Conservation (phyloP, 2,888 invertebrate genomes). For the Eugnorisma glareosa region DNA sequence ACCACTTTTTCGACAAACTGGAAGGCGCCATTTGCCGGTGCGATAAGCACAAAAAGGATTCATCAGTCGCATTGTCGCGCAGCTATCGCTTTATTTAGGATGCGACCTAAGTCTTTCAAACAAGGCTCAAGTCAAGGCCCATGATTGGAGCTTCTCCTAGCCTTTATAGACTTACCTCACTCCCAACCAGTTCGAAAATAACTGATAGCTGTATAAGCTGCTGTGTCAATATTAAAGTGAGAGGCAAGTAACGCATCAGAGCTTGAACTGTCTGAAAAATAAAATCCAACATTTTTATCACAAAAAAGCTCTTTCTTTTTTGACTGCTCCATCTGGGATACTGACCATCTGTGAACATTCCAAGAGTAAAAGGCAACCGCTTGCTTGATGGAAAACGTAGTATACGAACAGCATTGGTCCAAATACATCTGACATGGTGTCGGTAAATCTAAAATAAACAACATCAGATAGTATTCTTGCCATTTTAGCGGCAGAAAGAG, state of each 20-base stretch:
- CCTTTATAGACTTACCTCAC: constrained; percentile 61
- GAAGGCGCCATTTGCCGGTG: too few species aligned
- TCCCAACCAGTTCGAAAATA: constrained; percentile 68
- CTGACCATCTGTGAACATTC: constrained; percentile 66
- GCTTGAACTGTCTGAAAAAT: constrained; percentile 48
- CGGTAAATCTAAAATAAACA: constrained; percentile 49
- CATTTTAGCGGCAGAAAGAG: neutral
- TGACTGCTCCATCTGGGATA: neutral
- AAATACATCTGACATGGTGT: constrained; percentile 58
- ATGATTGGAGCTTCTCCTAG: neutral
- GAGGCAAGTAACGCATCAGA: constrained; percentile 59
- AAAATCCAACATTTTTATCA: neutral
- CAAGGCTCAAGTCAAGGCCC: neutral
- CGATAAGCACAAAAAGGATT: too few species aligned
- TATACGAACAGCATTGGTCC: constrained; percentile 60
- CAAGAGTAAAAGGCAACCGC: constrained; percentile 65
- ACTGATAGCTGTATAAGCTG: constrained; percentile 72
- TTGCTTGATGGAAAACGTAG: constrained; percentile 59
- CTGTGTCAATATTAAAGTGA: constrained; percentile 67
- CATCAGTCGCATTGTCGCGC: too few species aligned
- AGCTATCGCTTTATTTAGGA: too few species aligned
- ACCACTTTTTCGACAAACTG: neutral
- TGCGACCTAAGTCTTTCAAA: neutral
- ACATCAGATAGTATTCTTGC: too few species aligned
- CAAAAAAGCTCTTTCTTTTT: neutral